These are phyloP conservation scores for Synanthedon andrenaeformis DNA, from an alignment of 2,888 invertebrate species.

Conservation along the genomic window DNA sequence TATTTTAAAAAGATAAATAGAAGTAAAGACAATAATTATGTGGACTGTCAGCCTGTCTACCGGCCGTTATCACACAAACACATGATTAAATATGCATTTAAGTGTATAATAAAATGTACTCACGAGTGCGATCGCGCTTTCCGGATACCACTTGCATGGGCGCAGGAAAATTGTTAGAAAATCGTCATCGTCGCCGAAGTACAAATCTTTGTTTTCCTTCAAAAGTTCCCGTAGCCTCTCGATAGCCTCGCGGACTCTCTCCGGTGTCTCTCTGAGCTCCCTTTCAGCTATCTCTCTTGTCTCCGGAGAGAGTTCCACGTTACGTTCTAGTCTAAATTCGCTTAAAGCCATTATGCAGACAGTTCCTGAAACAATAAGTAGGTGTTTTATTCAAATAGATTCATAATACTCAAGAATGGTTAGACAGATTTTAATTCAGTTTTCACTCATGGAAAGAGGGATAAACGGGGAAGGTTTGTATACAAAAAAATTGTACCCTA, in stretches of 20 bases:
- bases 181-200: conserved; percentile 81
- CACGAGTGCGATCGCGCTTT: conserved; percentile 83
- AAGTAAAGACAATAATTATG: no score
- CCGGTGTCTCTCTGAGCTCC: conserved; percentile 80
- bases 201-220: conserved; percentile 75
- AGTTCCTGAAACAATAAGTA: conserved; percentile 19
- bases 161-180: conserved; percentile 82
- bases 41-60: no score
- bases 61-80: no score
- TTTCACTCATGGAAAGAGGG: no score
- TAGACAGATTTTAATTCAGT: no score
- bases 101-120: conserved; percentile 27
- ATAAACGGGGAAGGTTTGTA: no score
- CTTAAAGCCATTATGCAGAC: conserved; percentile 38
- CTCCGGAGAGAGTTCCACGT: conserved; percentile 70
- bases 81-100: no score
- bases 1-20: no score
- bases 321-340: conserved; percentile 71
- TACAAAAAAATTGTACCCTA: no score
- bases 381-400: neutral
- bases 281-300: conserved; percentile 70
- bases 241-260: conserved; percentile 71
- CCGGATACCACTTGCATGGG: conserved; percentile 85
- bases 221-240: conserved; percentile 73
- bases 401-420: no score